phyloP scores from a whole-genome alignment of 2,888 invertebrate genomes.

The Cheilosia urbana region DNA sequence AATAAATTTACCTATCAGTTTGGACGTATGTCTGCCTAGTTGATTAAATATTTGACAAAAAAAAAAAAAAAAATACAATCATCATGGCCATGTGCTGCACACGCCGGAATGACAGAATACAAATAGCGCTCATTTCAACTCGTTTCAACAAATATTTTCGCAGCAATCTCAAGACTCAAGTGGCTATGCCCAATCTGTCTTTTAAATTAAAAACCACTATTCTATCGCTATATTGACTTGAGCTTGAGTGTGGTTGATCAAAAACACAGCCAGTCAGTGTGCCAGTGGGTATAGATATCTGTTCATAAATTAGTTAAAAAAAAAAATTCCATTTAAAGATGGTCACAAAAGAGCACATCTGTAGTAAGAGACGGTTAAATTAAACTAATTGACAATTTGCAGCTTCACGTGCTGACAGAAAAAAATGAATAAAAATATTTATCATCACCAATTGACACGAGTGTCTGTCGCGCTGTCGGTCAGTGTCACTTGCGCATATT shows the following conservation, averaged over 20 bases:
- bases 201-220: slow-evolving; percentile 19
- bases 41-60: slow-evolving; percentile 18
- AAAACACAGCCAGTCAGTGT: not conserved
- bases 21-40: not conserved
- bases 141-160: not conserved
- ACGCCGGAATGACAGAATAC: slow-evolving; percentile 2
- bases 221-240: not conserved
- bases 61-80: too few relatives aligned
- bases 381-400: slow-evolving; percentile 29
- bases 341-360: not conserved
- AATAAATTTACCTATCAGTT: not conserved
- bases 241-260: too few relatives aligned
- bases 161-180: slow-evolving; percentile 29
- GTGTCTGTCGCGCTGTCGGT: slow-evolving; percentile 3
- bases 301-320: slow-evolving; percentile 1
- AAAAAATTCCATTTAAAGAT: not conserved
- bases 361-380: not conserved
- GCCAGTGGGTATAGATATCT: not conserved
- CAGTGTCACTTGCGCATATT: slow-evolving; percentile 1
- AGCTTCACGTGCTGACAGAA: slow-evolving; percentile 27
- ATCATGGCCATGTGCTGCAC: slow-evolving; percentile 4
- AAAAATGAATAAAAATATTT: slow-evolving; percentile 2
- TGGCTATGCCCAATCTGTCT: slow-evolving; percentile 1
- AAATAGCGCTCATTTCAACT: slow-evolving; percentile 22
- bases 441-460: slow-evolving; percentile 4